Evolutionary conservation across 2,888 invertebrate genomes (phyloP).

Genomic region (Drosophila incognita): DNA sequence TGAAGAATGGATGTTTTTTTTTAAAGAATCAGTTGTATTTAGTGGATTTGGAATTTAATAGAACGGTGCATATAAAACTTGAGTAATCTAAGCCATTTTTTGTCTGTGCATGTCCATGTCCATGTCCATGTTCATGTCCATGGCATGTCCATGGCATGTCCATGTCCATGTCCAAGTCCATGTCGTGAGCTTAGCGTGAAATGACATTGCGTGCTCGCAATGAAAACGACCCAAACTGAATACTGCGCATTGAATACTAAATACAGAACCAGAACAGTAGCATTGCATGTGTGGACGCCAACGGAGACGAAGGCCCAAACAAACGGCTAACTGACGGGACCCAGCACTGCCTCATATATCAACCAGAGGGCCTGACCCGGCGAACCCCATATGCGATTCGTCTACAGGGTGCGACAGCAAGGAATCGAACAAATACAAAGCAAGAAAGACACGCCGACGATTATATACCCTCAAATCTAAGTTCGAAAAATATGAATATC

Average conservation of each 20-base stretch:
- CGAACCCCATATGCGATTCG: slow-evolving; percentile 1
- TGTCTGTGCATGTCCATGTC: slow-evolving; percentile 31
- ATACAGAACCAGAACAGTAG: slow-evolving; percentile 52
- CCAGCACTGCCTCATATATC: slow-evolving; percentile 52
- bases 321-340: slow-evolving; percentile 37
- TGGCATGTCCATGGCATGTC: slow-evolving; percentile 19
- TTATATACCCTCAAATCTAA: neutral
- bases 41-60: neutral
- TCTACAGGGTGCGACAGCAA: slow-evolving; percentile 28
- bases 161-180: slow-evolving; percentile 51
- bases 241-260: slow-evolving; percentile 23
- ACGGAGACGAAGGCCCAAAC: slow-evolving; percentile 27
- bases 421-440: neutral
- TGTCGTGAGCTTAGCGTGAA: slow-evolving; percentile 66
- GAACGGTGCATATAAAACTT: neutral
- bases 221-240: slow-evolving; percentile 50
- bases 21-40: neutral
- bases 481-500: neutral
- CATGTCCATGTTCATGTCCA: neutral
- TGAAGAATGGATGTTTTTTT: neutral
- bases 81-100: neutral
- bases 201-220: slow-evolving; percentile 72
- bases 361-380: slow-evolving; percentile 25
- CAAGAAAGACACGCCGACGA: neutral
- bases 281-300: slow-evolving; percentile 61